Percentiles rank a stretch among this genome's conserved stretches.
Conservation (phyloP, 92 coral and sea anemone species). For the Isaurus tuberculatus region DNA sequence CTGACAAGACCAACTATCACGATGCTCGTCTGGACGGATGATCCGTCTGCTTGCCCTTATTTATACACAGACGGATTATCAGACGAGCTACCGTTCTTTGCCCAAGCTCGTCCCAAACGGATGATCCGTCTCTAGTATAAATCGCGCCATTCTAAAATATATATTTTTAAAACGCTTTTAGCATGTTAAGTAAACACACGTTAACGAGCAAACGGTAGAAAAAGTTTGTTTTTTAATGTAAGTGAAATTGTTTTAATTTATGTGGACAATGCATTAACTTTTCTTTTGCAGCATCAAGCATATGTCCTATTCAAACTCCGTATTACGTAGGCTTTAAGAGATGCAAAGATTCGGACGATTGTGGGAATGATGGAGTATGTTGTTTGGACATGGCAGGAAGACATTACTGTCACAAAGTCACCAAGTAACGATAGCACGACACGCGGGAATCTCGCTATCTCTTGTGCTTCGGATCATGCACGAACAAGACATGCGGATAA, state of each 20-base stretch:
- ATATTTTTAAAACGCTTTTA: too few species aligned
- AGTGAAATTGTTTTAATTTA: neutral
- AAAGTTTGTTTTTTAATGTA: neutral
- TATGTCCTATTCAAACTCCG: slow-evolving; percentile 82
- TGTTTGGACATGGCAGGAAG: slow-evolving; percentile 96
- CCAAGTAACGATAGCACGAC: slow-evolving; percentile 3
- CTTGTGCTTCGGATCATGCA: neutral
- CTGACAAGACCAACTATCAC: too few species aligned
- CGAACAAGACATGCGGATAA: neutral
- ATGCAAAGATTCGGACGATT: slow-evolving; percentile 86
- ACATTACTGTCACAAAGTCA: slow-evolving; percentile 84
- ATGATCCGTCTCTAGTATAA: too few species aligned
- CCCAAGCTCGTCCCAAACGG: too few species aligned
- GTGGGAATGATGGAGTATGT: slow-evolving; percentile 86
- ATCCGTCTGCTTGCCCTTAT: too few species aligned
- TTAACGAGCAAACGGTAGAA: neutral
- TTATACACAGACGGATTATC: too few species aligned
- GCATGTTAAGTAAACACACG: too few species aligned
- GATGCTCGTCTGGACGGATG: too few species aligned
- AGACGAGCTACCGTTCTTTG: too few species aligned
- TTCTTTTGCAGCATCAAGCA: slow-evolving; percentile 65
- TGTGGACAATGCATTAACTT: neutral
- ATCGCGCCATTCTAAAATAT: too few species aligned
- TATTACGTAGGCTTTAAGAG: slow-evolving; percentile 80
- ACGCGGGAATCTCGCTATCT: neutral